A percentile compares a stretch with the other conserved stretches of the same genome.
Evolutionary conservation across 2,797 vertebrate species (phyloP).

Genomic region (Tauraco hartlaubi): DNA sequence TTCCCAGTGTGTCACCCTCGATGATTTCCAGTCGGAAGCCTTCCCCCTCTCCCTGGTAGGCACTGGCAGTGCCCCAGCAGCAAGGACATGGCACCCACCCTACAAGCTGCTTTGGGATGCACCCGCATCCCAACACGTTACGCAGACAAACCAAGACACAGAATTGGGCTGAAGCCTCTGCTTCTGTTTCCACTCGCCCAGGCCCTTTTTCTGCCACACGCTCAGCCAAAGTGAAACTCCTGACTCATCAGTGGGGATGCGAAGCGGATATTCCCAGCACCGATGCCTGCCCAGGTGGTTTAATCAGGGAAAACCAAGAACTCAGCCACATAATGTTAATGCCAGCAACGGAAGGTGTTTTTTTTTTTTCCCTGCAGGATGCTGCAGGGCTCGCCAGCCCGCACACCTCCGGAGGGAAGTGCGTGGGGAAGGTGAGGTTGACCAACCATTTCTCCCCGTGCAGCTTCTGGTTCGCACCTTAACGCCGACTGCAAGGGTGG

Average conservation of each 20-base stretch:
- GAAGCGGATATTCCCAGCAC: fast-evolving
- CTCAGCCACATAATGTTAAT: fast-evolving
- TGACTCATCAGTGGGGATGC: not conserved
- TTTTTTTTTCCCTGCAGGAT: not conserved
- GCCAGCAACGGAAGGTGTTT: not conserved
- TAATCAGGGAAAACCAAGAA: not conserved
- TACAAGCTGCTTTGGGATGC: not conserved
- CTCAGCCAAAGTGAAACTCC: not conserved
- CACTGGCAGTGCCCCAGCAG: not conserved
- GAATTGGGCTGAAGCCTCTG: not conserved
- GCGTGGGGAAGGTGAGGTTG: not conserved
- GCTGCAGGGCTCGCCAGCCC: not conserved
- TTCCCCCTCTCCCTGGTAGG: not conserved
- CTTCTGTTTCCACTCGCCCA: not conserved
- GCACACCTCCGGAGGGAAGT: not conserved
- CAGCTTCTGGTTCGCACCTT: not conserved
- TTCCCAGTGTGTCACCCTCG: not conserved
- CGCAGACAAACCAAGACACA: not conserved
- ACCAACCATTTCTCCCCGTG: not conserved
- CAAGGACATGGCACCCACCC: not conserved
- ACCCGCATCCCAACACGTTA: not conserved
- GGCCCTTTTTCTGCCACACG: fast-evolving
- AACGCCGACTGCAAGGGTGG: not conserved
- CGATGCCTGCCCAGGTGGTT: not conserved
- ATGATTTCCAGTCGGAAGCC: not conserved